Evolutionary conservation across 2,888 invertebrate genomes (phyloP), one percentile per base, ranked within the genome.

Genomic region (Epirrita christyi): DNA sequence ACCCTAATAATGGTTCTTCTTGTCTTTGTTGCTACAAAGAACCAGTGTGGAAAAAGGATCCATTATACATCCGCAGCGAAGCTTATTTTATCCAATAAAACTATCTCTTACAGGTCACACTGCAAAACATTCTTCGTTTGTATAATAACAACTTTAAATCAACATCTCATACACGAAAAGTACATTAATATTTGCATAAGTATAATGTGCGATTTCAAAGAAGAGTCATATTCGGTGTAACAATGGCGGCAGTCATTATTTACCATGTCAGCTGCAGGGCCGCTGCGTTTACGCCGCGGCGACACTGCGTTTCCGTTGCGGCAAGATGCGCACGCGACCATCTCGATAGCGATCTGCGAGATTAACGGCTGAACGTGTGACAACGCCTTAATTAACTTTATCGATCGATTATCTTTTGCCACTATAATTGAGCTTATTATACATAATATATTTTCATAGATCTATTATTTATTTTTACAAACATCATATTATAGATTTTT

Each of bases 341-440:
- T 81, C 76, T 68, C 69, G 88, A 89, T 90, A 86, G 80, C 81
- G 82, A 88, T 89, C 90, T 80, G 67, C 68, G 77, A 88, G 88
- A 89, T 88, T 81, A 88, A 88, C 86, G 82, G 79, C 80, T 77
- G 70, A 78, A 80, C 73, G 80, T 81, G 82, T 84, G 83, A 84
- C 86, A 86, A 74, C 75, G 76, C 85, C 83, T 87, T 88, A 88
- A 89, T 89, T 89, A 86, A 79, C 72, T 75, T 84, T 86, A 86
- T 83, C 81, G 69, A 73, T 72, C 78, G 77, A 80, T 81, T 82
- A 81, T 81, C 78, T 80, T 76, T 71, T 66, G 42, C 43, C 34
- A 49, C 57, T 61, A 63, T 57, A 21, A 65, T 56, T 55, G 54
- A 44, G 36, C 45, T 53, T 29, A 49, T 55, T 50, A 34, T 56